These are phyloP conservation scores for Sphaerophoria taeniata DNA, from an alignment of 2,888 invertebrate genomes.

Conservation along the genomic window DNA sequence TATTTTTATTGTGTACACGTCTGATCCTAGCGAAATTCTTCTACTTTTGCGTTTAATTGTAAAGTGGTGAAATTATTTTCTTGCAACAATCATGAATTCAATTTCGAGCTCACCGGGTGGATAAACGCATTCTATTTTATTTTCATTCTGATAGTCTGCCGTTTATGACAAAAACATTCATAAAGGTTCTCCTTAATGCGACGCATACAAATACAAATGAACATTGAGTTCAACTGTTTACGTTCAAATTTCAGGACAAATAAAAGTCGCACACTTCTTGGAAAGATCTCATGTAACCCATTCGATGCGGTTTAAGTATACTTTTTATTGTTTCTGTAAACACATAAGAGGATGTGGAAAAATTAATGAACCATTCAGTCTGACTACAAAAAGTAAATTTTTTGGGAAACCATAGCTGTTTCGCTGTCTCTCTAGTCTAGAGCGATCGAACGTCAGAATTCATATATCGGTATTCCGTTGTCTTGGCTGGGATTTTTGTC, in stretches of 20 bases:
- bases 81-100: slow-evolving; percentile 4
- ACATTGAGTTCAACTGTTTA: not conserved
- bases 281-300: slow-evolving; percentile 9
- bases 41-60: not conserved
- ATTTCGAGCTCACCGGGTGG: slow-evolving; percentile 2
- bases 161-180: not conserved
- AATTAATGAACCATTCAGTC: slow-evolving; percentile 41
- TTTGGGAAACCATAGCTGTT: no score
- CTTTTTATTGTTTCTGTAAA: not conserved
- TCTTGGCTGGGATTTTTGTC: no score
- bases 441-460: no score
- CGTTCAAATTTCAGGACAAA: not conserved
- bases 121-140: slow-evolving; percentile 29
- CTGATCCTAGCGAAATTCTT: slow-evolving; percentile 1
- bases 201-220: not conserved
- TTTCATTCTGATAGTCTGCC: slow-evolving; percentile 17
- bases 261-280: not conserved
- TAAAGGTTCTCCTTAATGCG: not conserved
- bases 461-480: no score
- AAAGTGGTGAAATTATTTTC: not conserved
- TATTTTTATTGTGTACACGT: slow-evolving; percentile 25
- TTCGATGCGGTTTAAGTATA: not conserved
- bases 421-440: no score
- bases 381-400: not conserved
- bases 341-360: not conserved